Conservation (phyloP, 1,140 invertebrate species). For the Subanguina moxae region DNA sequence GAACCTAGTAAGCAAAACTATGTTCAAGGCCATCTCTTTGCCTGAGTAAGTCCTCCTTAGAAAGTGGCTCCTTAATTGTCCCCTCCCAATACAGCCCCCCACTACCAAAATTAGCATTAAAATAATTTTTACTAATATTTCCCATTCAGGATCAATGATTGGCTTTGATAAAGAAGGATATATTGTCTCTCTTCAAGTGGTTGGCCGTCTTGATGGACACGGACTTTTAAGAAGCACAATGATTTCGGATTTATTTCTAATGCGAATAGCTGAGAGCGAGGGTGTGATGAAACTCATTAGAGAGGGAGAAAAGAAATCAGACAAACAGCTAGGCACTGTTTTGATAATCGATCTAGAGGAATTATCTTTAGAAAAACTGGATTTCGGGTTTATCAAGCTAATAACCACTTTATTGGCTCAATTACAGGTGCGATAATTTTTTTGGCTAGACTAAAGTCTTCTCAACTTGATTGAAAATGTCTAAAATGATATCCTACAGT, state of each 20-base stretch:
- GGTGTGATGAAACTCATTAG: conserved; percentile 51
- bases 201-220: conserved; percentile 42
- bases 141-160: conserved; percentile 31
- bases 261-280: conserved; percentile 49
- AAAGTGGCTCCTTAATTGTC: too few species aligned
- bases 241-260: conserved; percentile 47
- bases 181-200: conserved; percentile 41
- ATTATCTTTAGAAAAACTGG: conserved; percentile 35
- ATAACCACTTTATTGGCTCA: conserved; percentile 42
- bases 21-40: too few species aligned
- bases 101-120: too few species aligned
- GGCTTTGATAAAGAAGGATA: conserved; percentile 50
- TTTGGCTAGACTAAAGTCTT: neutral
- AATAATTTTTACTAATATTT: too few species aligned
- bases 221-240: conserved; percentile 36
- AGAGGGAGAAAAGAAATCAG: conserved; percentile 25
- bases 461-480: too few species aligned
- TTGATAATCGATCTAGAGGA: conserved; percentile 53
- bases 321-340: conserved; percentile 33
- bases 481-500: too few species aligned
- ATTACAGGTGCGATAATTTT: conserved; percentile 36
- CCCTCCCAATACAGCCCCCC: too few species aligned
- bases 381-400: conserved; percentile 39
- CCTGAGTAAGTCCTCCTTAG: too few species aligned
- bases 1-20: too few species aligned